Evolutionary conservation across 2,113 vertebrate species (phyloP), one percentile per base, ranked within the genome.

Genomic region (Agelaius tricolor): DNA sequence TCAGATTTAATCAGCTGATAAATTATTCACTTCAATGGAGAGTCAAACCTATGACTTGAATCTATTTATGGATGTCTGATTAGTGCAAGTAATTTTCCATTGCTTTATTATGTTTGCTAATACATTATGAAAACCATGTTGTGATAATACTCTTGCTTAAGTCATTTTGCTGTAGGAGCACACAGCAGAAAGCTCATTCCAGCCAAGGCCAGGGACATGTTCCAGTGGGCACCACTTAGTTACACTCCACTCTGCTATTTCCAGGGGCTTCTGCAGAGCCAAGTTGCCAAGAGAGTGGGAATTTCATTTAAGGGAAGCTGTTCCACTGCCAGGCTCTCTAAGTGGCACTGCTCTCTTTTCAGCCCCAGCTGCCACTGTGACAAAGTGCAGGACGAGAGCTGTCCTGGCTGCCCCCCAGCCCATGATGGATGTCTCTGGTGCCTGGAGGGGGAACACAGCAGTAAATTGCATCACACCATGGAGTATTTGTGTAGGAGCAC

Each of bases 1-100:
- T 94, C 80, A 66, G 82, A 95, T 97, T 93, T 96, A 95, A 96
- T 95, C 93, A 94, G 55, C 79, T 94, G 93, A 96, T 96, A 95
- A 96, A 97, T 97, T 96, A 94, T 95, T 97, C 92, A 92, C 89
- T 93, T 49, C 68, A 84, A 78, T 35, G 61, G 46, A 97, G 77
- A 97, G 71, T 89, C 74, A 93, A 89, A 96, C 83, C 76, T 58
- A 71, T 44, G 89, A 74, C 86, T 87, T 79, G 65, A 94, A 72
- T 73, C 79, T 92, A 66, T 96, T 96, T 95, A 89, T 72, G 87
- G 82, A 92, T 83, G 92, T 90, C 93, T 2, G 35, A 95, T 97
- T 92, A 94, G 76, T 23, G 72, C 66, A 58, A 93, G 92, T 89
- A 84, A 95, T 97, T 96, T 94, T 77, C 92, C 89, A 37, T 87